These are phyloP conservation scores for Stramonita haemastoma DNA, from an alignment of 2,888 invertebrate species.

Conservation along the genomic window DNA sequence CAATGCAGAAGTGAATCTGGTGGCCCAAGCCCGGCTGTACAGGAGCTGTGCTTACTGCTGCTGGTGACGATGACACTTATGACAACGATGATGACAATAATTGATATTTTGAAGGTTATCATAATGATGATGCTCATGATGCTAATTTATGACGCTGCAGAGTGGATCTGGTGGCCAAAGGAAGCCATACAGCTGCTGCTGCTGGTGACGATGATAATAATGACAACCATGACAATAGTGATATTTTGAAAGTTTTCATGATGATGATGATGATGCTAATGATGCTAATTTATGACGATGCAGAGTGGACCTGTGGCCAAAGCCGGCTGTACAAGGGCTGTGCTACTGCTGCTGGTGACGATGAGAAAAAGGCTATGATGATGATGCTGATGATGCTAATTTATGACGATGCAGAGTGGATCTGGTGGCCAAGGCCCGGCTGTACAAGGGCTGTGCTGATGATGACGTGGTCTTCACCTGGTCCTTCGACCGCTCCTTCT, in stretches of 20 bases:
- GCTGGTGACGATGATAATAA: background rate
- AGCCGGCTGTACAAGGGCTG: conserved; percentile 40
- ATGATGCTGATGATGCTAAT: background rate
- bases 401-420: conserved; percentile 36
- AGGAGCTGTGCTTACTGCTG: too few relatives aligned
- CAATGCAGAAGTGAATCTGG: too few relatives aligned
- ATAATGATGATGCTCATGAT: background rate
- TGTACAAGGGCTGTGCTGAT: conserved; percentile 42
- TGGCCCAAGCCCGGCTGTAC: too few relatives aligned
- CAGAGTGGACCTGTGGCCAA: conserved; percentile 45
- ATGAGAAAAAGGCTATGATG: background rate
- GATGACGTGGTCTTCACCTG: conserved; percentile 45
- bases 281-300: background rate
- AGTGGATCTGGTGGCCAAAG: too few relatives aligned
- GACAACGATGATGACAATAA: too few relatives aligned
- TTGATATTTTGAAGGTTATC: too few relatives aligned
- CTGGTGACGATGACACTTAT: too few relatives aligned
- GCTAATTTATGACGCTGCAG: conserved; percentile 6
- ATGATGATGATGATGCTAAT: background rate
- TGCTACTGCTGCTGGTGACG: conserved; percentile 33
- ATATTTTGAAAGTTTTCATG: background rate
- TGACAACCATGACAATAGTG: background rate
- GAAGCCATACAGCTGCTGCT: too few relatives aligned
- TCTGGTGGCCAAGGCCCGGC: conserved; percentile 40
- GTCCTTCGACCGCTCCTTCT: conserved; percentile 41